Percentiles rank a stretch among this genome's conserved stretches.
phyloP scores from a whole-genome alignment of 2,888 invertebrate species.

The Parnassius smintheus region DNA sequence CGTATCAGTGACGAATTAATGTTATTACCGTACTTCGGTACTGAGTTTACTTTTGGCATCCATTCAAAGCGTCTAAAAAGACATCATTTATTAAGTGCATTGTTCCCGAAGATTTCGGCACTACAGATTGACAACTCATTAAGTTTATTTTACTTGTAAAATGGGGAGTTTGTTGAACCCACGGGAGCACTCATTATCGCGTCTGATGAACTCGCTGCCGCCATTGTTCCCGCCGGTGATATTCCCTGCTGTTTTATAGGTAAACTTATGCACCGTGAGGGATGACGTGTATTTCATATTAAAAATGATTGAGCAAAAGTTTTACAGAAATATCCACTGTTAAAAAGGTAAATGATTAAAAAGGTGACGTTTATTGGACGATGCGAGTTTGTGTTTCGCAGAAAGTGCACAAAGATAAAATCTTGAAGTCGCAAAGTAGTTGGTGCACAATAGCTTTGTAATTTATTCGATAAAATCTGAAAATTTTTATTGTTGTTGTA shows the following conservation, averaged over 20 bases:
- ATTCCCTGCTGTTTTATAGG: slow-evolving; percentile 42
- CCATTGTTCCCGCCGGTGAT: slow-evolving; percentile 66
- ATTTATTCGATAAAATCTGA: too few species aligned
- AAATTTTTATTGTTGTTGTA: too few species aligned
- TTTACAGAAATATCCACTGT: slow-evolving; percentile 10
- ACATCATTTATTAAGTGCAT: slow-evolving; percentile 47
- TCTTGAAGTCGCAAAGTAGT: background rate
- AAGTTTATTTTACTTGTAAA: slow-evolving; percentile 65
- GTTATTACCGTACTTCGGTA: slow-evolving; percentile 16
- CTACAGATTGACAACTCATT: slow-evolving; percentile 55
- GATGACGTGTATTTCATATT: slow-evolving; percentile 12
- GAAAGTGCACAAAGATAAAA: slow-evolving; percentile 3
- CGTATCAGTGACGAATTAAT: slow-evolving; percentile 9
- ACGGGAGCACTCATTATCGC: slow-evolving; percentile 75
- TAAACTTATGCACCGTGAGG: slow-evolving; percentile 25
- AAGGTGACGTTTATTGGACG: background rate
- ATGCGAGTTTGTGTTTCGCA: slow-evolving; percentile 3
- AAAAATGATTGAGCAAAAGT: slow-evolving; percentile 3
- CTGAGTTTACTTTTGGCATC: slow-evolving; percentile 46
- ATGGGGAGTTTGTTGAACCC: slow-evolving; percentile 75
- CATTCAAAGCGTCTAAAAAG: slow-evolving; percentile 46
- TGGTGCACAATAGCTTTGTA: too few species aligned
- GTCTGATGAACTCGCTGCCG: slow-evolving; percentile 71
- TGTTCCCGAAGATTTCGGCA: slow-evolving; percentile 46
- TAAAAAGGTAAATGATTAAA: background rate